phyloP scores from a whole-genome alignment of 2,888 invertebrate genomes.

The Abscondita cerata region DNA sequence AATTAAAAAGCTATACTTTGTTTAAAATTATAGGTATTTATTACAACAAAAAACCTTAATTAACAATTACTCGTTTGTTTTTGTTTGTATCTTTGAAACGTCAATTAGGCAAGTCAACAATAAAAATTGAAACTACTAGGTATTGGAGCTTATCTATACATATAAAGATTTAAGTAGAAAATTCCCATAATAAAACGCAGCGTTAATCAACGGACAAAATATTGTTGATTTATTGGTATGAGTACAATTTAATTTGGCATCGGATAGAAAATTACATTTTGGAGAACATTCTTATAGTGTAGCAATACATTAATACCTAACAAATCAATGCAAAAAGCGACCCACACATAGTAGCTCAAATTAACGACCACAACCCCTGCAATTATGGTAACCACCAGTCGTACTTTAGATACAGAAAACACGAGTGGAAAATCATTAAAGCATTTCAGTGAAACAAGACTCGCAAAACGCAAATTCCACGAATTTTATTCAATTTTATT shows the following conservation, averaged over 20 bases:
- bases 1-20: no score
- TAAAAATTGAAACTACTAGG: no score
- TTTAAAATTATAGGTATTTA: no score
- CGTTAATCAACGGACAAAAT: conserved; percentile 1
- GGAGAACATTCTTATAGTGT: conserved; percentile 9
- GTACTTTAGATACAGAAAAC: conserved; percentile 32
- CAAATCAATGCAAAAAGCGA: conserved; percentile 37
- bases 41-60: no score
- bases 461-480: not conserved
- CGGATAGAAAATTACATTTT: conserved; percentile 6
- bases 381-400: conserved; percentile 35
- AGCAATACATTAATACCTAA: conserved; percentile 30
- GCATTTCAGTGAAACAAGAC: conserved; percentile 11
- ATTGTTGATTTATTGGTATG: not conserved
- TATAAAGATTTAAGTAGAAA: no score
- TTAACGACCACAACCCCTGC: conserved; percentile 35
- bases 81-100: no score
- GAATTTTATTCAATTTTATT: conserved; percentile 4
- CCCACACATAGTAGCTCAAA: conserved; percentile 31
- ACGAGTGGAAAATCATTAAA: conserved; percentile 34
- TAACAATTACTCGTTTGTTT: no score
- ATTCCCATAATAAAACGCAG: no score
- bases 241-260: conserved; percentile 14
- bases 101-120: no score
- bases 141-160: no score